phyloP scores from a whole-genome alignment of 2,113 vertebrate genomes.

The Petaurus breviceps region DNA sequence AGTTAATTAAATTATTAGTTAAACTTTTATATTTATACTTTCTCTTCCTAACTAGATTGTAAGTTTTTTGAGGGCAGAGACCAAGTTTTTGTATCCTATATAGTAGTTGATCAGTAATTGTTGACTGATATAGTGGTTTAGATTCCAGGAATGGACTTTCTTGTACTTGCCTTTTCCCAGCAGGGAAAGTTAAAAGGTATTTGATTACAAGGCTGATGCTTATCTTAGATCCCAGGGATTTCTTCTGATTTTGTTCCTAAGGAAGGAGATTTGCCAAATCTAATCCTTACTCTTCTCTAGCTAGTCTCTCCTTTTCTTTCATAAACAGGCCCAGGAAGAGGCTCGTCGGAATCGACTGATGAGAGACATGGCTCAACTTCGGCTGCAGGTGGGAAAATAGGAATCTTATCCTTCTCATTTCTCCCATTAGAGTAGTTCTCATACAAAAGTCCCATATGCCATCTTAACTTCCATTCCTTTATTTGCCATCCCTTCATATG shows the following conservation, averaged over 20 bases:
- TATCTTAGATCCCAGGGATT: background rate
- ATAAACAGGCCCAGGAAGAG: slow-evolving; percentile 93
- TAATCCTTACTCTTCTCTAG: background rate
- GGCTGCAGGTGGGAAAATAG: slow-evolving; percentile 89
- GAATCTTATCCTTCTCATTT: rapidly evolving
- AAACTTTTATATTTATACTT: background rate
- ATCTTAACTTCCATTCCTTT: background rate
- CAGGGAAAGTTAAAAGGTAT: no score
- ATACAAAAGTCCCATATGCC: background rate
- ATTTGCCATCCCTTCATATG: background rate
- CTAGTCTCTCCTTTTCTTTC: slow-evolving; percentile 42
- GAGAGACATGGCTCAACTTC: slow-evolving; percentile 98
- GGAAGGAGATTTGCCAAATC: rapidly evolving
- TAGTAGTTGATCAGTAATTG: background rate
- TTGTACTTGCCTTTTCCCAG: background rate
- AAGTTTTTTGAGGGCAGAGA: background rate
- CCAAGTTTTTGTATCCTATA: background rate
- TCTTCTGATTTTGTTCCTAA: background rate
- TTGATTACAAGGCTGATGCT: rapidly evolving
- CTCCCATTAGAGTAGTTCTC: background rate
- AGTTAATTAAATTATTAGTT: no score
- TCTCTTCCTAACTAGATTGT: background rate
- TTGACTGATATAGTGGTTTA: background rate
- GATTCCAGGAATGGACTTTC: background rate
- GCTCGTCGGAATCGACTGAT: slow-evolving; percentile 96